These are phyloP conservation scores for Protomyctophum bolini DNA, from an alignment of 2,113 vertebrate genomes.

Conservation along the genomic window DNA sequence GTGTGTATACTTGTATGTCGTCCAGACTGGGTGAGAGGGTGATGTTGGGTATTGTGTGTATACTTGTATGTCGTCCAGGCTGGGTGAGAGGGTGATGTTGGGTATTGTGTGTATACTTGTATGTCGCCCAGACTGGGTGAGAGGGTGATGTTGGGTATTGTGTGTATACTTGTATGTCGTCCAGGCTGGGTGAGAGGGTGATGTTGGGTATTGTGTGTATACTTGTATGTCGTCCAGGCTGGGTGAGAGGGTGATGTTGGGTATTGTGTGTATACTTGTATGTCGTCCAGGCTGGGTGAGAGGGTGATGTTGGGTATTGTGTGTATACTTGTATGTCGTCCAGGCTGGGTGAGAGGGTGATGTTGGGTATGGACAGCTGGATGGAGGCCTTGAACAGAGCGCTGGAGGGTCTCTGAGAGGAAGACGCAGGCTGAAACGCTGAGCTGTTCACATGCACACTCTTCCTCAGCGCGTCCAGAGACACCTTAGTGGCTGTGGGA, in stretches of 20 bases:
- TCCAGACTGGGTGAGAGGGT: no score
- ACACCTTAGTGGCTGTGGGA: constrained; percentile 77
- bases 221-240: no score
- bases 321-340: constrained; percentile 85
- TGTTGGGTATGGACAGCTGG: constrained; percentile 82
- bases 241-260: no score
- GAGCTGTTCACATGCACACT: constrained; percentile 66
- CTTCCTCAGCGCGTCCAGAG: constrained; percentile 77
- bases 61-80: neutral
- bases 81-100: no score
- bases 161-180: constrained; percentile 84
- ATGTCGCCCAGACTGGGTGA: no score
- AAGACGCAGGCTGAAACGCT: constrained; percentile 58
- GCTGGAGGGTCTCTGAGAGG: constrained; percentile 33
- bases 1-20: no score
- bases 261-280: neutral
- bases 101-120: no score
- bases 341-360: constrained; percentile 82
- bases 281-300: constrained; percentile 79
- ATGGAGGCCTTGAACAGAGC: constrained; percentile 81
- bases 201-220: constrained; percentile 76
- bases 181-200: constrained; percentile 81
- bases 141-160: no score
- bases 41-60: neutral
- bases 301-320: constrained; percentile 81